Evolutionary conservation across 1,140 invertebrate genomes (phyloP).

Genomic region (Zophobas morio): DNA sequence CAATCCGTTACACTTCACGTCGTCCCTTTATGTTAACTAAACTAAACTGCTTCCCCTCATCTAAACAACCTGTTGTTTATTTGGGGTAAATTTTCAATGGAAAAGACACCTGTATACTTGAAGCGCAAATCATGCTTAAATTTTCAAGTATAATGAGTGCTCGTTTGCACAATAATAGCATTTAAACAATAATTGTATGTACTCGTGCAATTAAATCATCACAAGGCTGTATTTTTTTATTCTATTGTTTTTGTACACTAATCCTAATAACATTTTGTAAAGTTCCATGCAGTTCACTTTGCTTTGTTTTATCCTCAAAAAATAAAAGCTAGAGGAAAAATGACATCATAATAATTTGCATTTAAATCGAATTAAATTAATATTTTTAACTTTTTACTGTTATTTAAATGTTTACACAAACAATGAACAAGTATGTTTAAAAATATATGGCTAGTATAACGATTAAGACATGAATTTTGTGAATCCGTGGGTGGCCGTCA

Average conservation of each 20-base stretch:
- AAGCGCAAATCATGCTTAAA: neutral
- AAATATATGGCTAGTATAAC: no score
- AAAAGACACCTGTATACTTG: neutral
- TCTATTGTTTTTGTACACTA: no score
- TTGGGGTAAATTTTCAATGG: neutral
- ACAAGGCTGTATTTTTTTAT: no score
- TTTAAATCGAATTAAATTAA: neutral
- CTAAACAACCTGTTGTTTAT: neutral
- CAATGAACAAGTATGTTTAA: neutral
- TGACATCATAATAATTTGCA: neutral
- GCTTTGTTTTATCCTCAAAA: neutral
- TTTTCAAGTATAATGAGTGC: neutral
- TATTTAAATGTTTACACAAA: neutral
- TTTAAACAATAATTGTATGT: neutral
- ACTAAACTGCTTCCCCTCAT: neutral
- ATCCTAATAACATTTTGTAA: no score
- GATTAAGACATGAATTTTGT: no score
- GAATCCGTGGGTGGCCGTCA: neutral
- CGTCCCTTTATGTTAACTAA: neutral
- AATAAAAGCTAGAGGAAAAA: neutral
- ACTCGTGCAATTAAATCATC: no score
- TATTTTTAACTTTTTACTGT: no score
- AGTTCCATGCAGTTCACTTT: no score
- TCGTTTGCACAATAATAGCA: neutral
- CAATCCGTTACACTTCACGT: slow-evolving; percentile 7